A percentile compares a stretch with the other conserved stretches of the same genome.
These are phyloP conservation scores for Cyclargus thomasi DNA, from an alignment of 1,140 invertebrate genomes.

Conservation along the genomic window DNA sequence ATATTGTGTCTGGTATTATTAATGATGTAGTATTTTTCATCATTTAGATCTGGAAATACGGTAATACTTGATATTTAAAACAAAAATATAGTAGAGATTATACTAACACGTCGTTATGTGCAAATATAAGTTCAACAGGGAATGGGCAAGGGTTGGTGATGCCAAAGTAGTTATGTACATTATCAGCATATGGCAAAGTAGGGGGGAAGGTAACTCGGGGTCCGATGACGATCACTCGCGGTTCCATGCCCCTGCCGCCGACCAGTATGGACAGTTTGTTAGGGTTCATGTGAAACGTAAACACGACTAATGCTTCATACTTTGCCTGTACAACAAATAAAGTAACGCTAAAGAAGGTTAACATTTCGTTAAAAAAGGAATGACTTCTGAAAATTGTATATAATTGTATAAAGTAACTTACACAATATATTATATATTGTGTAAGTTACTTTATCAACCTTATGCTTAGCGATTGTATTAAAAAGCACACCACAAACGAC, in stretches of 20 bases:
- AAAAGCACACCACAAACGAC: too few relatives aligned
- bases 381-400: too few relatives aligned
- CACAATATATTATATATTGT: too few relatives aligned
- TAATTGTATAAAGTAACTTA: too few relatives aligned
- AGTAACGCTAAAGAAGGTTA: neutral
- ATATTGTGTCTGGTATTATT: too few relatives aligned
- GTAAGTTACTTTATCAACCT: too few relatives aligned
- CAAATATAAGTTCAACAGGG: conserved; percentile 61
- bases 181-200: conserved; percentile 60
- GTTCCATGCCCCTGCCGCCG: conserved; percentile 51
- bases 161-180: conserved; percentile 56
- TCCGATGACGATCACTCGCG: conserved; percentile 58
- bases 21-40: too few relatives aligned
- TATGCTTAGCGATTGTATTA: too few relatives aligned
- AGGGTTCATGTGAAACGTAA: conserved; percentile 68
- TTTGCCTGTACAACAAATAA: conserved; percentile 38
- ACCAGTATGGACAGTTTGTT: conserved; percentile 57
- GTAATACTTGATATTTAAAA: too few relatives aligned
- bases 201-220: conserved; percentile 52
- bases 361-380: too few relatives aligned
- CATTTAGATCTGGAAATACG: too few relatives aligned
- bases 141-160: conserved; percentile 64
- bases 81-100: neutral
- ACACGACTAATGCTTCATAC: conserved; percentile 57
- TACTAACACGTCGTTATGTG: conserved; percentile 60